A percentile compares a stretch with the other conserved stretches of the same genome.
phyloP scores from a whole-genome alignment of 2,797 vertebrate species.

The Ceyx erithaca region DNA sequence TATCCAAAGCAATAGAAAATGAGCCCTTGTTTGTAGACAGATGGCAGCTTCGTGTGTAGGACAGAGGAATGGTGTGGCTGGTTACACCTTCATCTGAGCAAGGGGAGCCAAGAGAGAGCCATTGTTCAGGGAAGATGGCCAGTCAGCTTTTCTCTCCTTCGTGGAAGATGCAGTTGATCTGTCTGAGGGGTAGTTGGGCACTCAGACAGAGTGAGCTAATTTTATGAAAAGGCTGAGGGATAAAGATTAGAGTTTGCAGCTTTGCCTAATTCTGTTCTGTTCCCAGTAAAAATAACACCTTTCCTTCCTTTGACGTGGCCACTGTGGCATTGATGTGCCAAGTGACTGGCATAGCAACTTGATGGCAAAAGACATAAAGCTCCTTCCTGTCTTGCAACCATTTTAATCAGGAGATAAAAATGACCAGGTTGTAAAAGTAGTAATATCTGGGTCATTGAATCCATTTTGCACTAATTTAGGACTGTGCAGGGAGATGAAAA shows the following conservation, averaged over 20 bases:
- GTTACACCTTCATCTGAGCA: neutral
- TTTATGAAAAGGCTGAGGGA: constrained; percentile 12
- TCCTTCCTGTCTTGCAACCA: neutral
- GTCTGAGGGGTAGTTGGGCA: constrained; percentile 11
- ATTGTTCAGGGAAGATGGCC: neutral
- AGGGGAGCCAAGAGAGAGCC: neutral
- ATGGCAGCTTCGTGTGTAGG: constrained; percentile 20
- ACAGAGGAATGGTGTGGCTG: neutral
- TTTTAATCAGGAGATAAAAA: constrained; percentile 37
- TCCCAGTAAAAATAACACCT: neutral
- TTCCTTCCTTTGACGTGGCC: neutral
- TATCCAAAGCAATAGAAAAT: neutral
- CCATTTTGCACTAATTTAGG: constrained; percentile 32
- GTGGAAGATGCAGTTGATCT: constrained; percentile 16
- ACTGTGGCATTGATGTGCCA: neutral
- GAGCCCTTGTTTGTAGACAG: neutral
- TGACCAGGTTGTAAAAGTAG: neutral
- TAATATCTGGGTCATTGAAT: constrained; percentile 31
- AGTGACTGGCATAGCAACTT: neutral
- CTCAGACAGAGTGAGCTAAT: constrained; percentile 1
- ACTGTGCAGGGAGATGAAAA: constrained; percentile 27
- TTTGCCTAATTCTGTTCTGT: neutral
- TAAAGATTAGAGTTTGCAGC: neutral
- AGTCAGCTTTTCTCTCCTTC: neutral
- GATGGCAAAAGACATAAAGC: neutral